phyloP scores from a whole-genome alignment of 2,888 invertebrate genomes.

The Aphidius colemani region DNA sequence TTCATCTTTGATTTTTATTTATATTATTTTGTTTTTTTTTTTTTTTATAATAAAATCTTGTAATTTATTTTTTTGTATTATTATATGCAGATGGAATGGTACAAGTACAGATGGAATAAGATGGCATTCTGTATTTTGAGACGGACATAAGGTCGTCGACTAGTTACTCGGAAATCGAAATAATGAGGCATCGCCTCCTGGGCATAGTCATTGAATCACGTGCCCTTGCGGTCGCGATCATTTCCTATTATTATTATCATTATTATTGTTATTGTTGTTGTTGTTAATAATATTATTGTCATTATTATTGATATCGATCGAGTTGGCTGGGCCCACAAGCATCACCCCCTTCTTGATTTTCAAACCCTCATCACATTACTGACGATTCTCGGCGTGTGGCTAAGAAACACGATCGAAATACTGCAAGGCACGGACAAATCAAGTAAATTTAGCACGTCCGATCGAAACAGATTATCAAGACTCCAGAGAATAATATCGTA shows the following conservation, averaged over 20 bases:
- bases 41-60: slow-evolving; percentile 15
- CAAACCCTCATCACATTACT: slow-evolving; percentile 20
- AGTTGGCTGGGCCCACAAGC: slow-evolving; percentile 21
- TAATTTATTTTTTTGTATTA: slow-evolving; percentile 8
- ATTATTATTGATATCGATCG: slow-evolving; percentile 48
- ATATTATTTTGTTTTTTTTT: slow-evolving; percentile 3
- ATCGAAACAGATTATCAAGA: slow-evolving; percentile 32
- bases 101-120: slow-evolving; percentile 17
- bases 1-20: neutral
- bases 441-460: slow-evolving; percentile 37
- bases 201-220: slow-evolving; percentile 57
- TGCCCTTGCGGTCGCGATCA: slow-evolving; percentile 57
- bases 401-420: slow-evolving; percentile 34
- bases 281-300: slow-evolving; percentile 34
- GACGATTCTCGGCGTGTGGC: slow-evolving; percentile 9
- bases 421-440: slow-evolving; percentile 12
- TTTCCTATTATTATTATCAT: slow-evolving; percentile 54
- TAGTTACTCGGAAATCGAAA: slow-evolving; percentile 55
- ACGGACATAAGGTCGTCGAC: slow-evolving; percentile 48
- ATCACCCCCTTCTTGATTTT: slow-evolving; percentile 11
- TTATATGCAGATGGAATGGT: slow-evolving; percentile 14
- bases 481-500: slow-evolving; percentile 24
- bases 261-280: slow-evolving; percentile 28
- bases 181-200: slow-evolving; percentile 51
- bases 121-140: slow-evolving; percentile 44